Evolutionary conservation across 1,140 invertebrate genomes (phyloP), one percentile per base, ranked within the genome.

Genomic region (Antheraea mylitta): DNA sequence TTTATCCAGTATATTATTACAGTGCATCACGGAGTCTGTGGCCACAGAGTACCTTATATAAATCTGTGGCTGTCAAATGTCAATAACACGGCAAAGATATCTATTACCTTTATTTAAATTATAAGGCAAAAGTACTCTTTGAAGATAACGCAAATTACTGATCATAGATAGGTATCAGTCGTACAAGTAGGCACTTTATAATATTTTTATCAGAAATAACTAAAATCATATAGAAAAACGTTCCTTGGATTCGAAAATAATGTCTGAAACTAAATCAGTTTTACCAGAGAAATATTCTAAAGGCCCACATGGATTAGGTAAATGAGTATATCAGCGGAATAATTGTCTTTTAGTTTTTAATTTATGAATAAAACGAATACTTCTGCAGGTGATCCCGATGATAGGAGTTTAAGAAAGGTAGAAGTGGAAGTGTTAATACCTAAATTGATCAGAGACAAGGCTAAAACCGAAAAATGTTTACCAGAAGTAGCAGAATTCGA

Each of bases 371-470:
- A 53, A 13, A 53, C 45, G 11, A 53, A 53, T 53, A 53, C 45
- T 53, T 16, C 4, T 53, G 16, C 74, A 97, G 98, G 98, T 69
- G 97, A 99, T 94, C 98, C 98, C 10, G 92, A 97, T 81, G 97
- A 98, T 85, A 93, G 78, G 78, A 91, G 82, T n/a, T 87, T 99
- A 62, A 93, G 98, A 80, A 97, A 95, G 94, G 96, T 98, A 2
- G 98, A 99, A 92, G 90, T 87, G 58, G 96, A 98, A 81, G 94
- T 98, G 58, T 77, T 98, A 58, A 96, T 99, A 87, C 96, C 97
- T 2, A 96, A 97, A 90, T 95, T 96, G 83, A 95, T 98, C 92
- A 92, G 97, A 75, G 96, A 97, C 61, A 96, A 94, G 83, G 95
- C 97, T 2, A 96, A 94, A 85, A 79, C 76, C 16, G 95, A 97